phyloP scores from a whole-genome alignment of 2,113 vertebrate species.

The Cichladusa arquata region DNA sequence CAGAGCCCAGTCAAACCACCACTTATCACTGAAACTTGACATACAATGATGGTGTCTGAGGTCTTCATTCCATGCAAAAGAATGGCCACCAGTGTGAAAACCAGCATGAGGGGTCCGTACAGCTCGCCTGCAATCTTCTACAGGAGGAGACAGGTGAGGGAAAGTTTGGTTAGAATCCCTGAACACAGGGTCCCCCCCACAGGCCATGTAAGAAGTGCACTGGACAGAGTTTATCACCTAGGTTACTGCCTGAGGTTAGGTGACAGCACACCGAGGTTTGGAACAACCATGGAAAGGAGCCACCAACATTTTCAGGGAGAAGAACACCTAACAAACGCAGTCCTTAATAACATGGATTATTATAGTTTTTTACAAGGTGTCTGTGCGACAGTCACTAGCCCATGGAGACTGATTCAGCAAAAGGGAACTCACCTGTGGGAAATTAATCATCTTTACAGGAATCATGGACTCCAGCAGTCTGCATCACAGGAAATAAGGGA shows the following conservation, averaged over 20 bases:
- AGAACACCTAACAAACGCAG: neutral
- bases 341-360: neutral
- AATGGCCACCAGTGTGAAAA: constrained; percentile 96
- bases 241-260: neutral
- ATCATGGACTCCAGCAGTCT: constrained; percentile 96
- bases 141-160: neutral
- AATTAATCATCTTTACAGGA: constrained; percentile 92
- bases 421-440: constrained; percentile 86
- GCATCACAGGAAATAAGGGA: constrained; percentile 13
- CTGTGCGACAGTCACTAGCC: neutral
- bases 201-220: fast-evolving
- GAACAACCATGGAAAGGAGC: neutral
- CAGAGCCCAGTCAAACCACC: neutral
- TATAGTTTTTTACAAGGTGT: neutral
- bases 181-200: neutral
- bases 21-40: neutral
- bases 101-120: constrained; percentile 96
- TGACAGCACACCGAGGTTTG: neutral
- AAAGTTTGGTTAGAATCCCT: neutral
- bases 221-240: neutral
- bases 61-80: constrained; percentile 98
- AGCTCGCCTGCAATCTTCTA: constrained; percentile 97
- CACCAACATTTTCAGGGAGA: neutral
- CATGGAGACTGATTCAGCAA: neutral
- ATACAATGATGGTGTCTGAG: constrained; percentile 93